A percentile compares a stretch with the other conserved stretches of the same genome.
Evolutionary conservation across 2,797 vertebrate genomes (phyloP).

Genomic region (Xiphorhynchus erythropygius): DNA sequence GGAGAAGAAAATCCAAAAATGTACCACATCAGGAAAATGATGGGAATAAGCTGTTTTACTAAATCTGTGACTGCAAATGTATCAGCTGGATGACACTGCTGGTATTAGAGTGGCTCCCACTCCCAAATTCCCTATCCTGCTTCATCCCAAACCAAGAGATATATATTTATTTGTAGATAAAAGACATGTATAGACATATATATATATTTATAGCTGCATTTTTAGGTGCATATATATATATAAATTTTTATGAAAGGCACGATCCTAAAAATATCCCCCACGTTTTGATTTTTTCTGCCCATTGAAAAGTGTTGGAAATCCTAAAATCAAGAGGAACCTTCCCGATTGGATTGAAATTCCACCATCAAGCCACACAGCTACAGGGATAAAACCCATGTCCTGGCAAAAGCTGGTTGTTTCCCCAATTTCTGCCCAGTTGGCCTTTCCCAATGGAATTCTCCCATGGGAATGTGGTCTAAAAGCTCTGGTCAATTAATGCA

Average conservation of each 20-base stretch:
- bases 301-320: background rate
- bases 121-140: background rate
- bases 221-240: background rate
- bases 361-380: background rate
- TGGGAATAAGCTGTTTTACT: constrained; percentile 64
- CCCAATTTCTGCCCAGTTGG: background rate
- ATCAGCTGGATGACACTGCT: background rate
- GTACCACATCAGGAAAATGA: constrained; percentile 60
- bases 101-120: constrained; percentile 20
- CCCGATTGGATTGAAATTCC: background rate
- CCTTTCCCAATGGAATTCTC: background rate
- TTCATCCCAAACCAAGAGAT: background rate
- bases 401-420: background rate
- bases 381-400: background rate
- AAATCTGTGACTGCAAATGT: constrained; percentile 47
- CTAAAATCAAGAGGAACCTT: background rate
- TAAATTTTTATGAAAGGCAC: background rate
- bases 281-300: background rate
- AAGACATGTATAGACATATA: background rate
- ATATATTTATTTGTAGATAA: background rate
- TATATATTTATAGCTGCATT: background rate
- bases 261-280: background rate
- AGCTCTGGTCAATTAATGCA: background rate
- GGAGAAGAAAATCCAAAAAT: constrained; percentile 66
- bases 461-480: background rate